Base-by-base conservation (phyloP, 2,797 vertebrate species). In the Neomorphus geoffroyi region DNA sequence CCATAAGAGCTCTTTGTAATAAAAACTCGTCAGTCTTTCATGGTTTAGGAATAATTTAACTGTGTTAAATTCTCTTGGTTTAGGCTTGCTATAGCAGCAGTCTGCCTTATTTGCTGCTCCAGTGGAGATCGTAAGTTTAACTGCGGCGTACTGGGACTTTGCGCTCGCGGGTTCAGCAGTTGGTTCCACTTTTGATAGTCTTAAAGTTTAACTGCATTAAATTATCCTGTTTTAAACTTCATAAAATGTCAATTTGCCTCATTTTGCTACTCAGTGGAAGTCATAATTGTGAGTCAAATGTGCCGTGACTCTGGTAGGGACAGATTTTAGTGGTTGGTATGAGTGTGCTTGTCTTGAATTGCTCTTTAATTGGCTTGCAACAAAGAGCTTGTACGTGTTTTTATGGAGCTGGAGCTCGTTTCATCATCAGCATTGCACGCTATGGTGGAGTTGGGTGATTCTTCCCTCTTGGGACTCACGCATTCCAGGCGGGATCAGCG, bases 401-500 rank as follows among this genome's bases (percentile, higher is more conserved):
- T 28, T 7, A 27, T 10, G 53, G 46, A 30, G 35, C 21, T 41
- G 0, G 8, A 2, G 13, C 11, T 28, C 10, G 18, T 12, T 61
- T 21, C 13, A 32, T 26, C n/a, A 4, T 10, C 10, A 2, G 10
- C 9, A 4, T 18, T 48, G 46, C 22, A 24, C 10, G 19, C 21
- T 3, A 1, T 2, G 8, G 22, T 9, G 18, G 37, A 8, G 18
- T 4, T 0, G 1, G 18, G 23, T 12, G 46, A 32, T n/a, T 28
- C 27, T 10, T 46, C 27, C 27, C 17, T 0, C 0, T 9, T 2
- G 56, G 70, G 77, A 32, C 17, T 1, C 0, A 2, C 0, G 2
- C 30, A 7, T 33, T 39, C 12, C 3, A 1, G 12, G 16, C 0
- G 1, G 53, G 43, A 26, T 16, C 57, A 28, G 18, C 24, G 5